A percentile compares a stretch with the other conserved stretches of the same genome.
Conservation (phyloP, 37 sponge, comb jelly and placozoan genomes). For the Cladorhizidae sp. region DNA sequence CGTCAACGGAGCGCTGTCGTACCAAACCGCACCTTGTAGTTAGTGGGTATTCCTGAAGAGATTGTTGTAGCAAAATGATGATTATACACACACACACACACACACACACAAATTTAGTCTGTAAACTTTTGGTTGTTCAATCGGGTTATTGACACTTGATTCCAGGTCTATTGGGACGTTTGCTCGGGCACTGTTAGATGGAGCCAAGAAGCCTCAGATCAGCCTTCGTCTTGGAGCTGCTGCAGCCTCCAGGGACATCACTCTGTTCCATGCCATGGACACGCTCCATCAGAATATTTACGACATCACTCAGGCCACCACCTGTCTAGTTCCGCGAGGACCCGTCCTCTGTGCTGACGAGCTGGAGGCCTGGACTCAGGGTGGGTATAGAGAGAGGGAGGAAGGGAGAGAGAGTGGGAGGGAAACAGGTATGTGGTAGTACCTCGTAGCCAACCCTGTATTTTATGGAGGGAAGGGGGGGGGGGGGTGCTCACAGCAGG, state of each 20-base stretch:
- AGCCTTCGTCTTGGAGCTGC: slow-evolving; percentile 91
- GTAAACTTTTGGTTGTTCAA: too few species aligned
- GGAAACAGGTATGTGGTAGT: too few species aligned
- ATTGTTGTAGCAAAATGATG: too few species aligned
- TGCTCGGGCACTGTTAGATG: slow-evolving; percentile 92
- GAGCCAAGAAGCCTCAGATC: slow-evolving; percentile 89
- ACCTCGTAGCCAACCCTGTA: too few species aligned
- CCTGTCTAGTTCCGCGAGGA: slow-evolving; percentile 82
- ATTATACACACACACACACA: too few species aligned
- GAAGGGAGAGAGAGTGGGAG: too few species aligned
- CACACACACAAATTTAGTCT: too few species aligned
- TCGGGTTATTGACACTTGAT: too few species aligned
- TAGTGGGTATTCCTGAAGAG: too few species aligned
- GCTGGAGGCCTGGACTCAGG: slow-evolving; percentile 94
- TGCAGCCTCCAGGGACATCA: slow-evolving; percentile 93
- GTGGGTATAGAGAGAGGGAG: slow-evolving; percentile 7
- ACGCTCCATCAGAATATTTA: slow-evolving; percentile 80
- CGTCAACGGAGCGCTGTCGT: too few species aligned
- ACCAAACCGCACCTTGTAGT: too few species aligned
- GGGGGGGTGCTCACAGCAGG: too few species aligned
- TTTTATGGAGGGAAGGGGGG: neutral
- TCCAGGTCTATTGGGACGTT: slow-evolving; percentile 93
- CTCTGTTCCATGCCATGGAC: slow-evolving; percentile 95
- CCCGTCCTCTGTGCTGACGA: slow-evolving; percentile 95
- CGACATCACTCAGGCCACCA: slow-evolving; percentile 78